phyloP scores from a whole-genome alignment of 2,113 vertebrate species.

The Festucalex cinctus region DNA sequence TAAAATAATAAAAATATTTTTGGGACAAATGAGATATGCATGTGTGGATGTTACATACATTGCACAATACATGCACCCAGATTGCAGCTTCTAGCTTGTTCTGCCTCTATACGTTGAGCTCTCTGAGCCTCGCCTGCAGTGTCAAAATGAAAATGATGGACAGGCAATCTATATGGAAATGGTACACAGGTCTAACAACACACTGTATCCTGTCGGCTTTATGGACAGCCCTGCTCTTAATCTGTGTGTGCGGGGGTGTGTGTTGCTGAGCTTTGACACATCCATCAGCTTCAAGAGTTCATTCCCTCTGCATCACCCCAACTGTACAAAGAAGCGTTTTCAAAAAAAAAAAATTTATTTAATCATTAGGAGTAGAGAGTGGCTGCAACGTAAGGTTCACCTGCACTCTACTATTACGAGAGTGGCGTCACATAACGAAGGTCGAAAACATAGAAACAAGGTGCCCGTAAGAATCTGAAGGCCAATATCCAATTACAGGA shows the following conservation, averaged over 20 bases:
- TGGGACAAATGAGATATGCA: neutral
- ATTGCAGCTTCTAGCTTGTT: neutral
- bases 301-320: neutral
- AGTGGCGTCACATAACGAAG: neutral
- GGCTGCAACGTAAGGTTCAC: neutral
- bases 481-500: neutral
- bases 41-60: neutral
- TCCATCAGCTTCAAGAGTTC: neutral
- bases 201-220: constrained; percentile 17
- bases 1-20: neutral
- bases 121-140: neutral
- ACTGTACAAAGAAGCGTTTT: neutral
- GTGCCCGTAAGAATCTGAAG: neutral
- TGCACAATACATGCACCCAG: neutral
- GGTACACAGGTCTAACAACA: constrained; percentile 6
- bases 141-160: constrained; percentile 61
- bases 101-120: neutral
- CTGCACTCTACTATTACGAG: neutral
- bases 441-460: neutral
- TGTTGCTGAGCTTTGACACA: neutral
- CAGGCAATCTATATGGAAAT: constrained; percentile 77
- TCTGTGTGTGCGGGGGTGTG: neutral
- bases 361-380: neutral
- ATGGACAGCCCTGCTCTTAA: constrained; percentile 35
- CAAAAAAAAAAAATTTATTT: neutral